Conservation (phyloP, 2,113 vertebrate species). For the Kryptolebias marmoratus region DNA sequence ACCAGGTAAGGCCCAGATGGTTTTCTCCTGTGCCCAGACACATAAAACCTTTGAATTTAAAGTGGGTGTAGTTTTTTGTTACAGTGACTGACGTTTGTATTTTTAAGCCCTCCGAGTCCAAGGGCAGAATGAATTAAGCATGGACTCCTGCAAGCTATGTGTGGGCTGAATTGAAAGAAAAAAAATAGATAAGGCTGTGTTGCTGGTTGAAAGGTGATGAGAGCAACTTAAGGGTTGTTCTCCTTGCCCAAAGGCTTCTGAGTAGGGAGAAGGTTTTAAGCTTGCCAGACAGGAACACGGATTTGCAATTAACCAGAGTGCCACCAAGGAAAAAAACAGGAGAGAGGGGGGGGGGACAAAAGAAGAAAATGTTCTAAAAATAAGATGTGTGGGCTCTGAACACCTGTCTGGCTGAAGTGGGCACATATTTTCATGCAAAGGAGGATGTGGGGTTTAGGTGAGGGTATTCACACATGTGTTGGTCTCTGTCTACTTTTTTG, state of each 20-base stretch:
- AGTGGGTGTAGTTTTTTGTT: background rate
- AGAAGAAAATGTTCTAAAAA: conserved; percentile 12
- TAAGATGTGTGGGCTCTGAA: background rate
- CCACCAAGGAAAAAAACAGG: conserved; percentile 24
- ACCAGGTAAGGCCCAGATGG: no score
- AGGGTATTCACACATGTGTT: conserved; percentile 25
- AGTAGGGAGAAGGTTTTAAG: conserved; percentile 45
- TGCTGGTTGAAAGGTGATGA: conserved; percentile 32
- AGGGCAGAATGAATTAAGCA: conserved; percentile 44
- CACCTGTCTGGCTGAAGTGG: conserved; percentile 18
- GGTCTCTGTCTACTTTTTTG: conserved; percentile 21
- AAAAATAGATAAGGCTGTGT: conserved; percentile 21
- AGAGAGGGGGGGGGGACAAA: background rate
- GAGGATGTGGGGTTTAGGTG: conserved; percentile 17
- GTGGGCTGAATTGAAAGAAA: conserved; percentile 30
- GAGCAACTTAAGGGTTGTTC: conserved; percentile 39
- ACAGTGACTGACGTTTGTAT: conserved; percentile 6
- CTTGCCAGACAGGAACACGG: conserved; percentile 52
- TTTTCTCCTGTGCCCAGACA: background rate
- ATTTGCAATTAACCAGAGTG: conserved; percentile 74
- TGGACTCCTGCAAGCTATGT: conserved; percentile 30
- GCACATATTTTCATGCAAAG: conserved; percentile 3
- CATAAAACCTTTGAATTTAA: background rate
- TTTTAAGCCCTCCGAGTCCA: conserved; percentile 25
- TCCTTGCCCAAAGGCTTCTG: conserved; percentile 49